These are phyloP conservation scores for Haliaeetus leucogaster DNA, from an alignment of 2,113 vertebrate genomes.

Conservation along the genomic window DNA sequence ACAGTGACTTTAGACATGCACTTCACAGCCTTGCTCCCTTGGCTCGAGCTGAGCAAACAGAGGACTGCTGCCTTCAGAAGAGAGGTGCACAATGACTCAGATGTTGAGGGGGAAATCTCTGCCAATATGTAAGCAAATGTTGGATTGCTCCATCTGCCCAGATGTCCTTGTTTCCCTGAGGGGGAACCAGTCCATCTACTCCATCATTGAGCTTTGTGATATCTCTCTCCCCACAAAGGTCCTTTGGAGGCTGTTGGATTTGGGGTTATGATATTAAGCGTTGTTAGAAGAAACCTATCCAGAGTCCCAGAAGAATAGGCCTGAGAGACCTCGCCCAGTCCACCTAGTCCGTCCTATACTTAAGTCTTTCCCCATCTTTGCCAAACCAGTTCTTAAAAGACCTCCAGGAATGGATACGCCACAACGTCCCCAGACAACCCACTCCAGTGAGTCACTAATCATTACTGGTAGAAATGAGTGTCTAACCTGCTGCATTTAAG, in stretches of 20 bases:
- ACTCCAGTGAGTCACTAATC: slow-evolving; percentile 50
- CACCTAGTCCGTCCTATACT: slow-evolving; percentile 39
- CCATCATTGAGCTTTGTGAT: neutral
- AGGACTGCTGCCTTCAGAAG: neutral
- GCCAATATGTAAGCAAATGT: slow-evolving; percentile 30
- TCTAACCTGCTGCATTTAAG: neutral
- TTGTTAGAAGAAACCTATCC: slow-evolving; percentile 19
- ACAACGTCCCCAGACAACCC: slow-evolving; percentile 29
- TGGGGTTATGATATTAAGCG: neutral
- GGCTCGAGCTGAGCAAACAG: neutral
- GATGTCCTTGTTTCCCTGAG: neutral
- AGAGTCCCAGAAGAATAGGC: neutral
- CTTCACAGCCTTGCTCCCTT: neutral
- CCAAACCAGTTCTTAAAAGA: slow-evolving; percentile 45
- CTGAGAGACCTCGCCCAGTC: slow-evolving; percentile 31
- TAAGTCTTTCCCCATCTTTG: slow-evolving; percentile 60
- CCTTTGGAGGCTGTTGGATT: slow-evolving; percentile 5
- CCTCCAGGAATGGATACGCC: slow-evolving; percentile 43
- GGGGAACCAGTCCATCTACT: slow-evolving; percentile 35
- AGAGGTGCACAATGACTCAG: neutral
- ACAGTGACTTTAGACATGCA: neutral
- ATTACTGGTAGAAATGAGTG: neutral
- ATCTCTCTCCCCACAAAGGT: neutral
- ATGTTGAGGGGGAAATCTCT: neutral
- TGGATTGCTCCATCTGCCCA: slow-evolving; percentile 21